Base-by-base conservation (phyloP, 1,140 invertebrate species). In the Zaprionus gabonicus region DNA sequence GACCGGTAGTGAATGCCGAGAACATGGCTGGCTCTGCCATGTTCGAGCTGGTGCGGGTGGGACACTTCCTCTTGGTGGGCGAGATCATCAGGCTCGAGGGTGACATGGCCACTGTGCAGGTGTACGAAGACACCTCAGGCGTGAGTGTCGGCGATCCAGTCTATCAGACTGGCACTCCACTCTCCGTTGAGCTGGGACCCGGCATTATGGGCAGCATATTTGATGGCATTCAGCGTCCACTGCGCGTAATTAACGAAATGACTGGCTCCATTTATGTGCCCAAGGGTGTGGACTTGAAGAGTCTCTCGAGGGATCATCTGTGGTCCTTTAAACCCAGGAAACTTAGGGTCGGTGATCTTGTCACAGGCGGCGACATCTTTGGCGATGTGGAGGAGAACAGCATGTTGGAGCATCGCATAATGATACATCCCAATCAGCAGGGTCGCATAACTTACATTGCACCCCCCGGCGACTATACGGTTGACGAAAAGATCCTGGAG, bases 221-320 rank as follows among this genome's bases (percentile, higher is more conserved):
- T 94, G 97, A 98, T 94, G 96, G 96, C 91, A 98, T 98, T 84
- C 97, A 98, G 92, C 95, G 97, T 60, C 97, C 97, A 1, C 91
- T 98, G 71, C 95, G 96, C 49, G 95, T 95, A 63, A 98, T 97
- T 82, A 80, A 96, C 69, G 96, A 99, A 82, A 91, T 98, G 12
- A 98, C 98, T 0, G 94, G 96, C 79, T 98, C 97, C 87, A 99
- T 99, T 93, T 99, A 99, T 94, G 99, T 99, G 93, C 99, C 99
- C n/a, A 99, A 99, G 93, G 99, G 99, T 94, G 95, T 99, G 10
- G 99, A 99, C 93, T 95, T 97, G 41, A 98, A 98, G 44, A 95
- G 97, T 51, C 93, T 99, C 15, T 97, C 96, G n/a, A 94, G 97
- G 58, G 95, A 95, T 6, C 92, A 94, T 51, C 93, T 94, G n/a